Evolutionary conservation across 53 echinoderm and acorn worm species (phyloP), one percentile per base, ranked within the genome.

Genomic region (Henricia sp.): DNA sequence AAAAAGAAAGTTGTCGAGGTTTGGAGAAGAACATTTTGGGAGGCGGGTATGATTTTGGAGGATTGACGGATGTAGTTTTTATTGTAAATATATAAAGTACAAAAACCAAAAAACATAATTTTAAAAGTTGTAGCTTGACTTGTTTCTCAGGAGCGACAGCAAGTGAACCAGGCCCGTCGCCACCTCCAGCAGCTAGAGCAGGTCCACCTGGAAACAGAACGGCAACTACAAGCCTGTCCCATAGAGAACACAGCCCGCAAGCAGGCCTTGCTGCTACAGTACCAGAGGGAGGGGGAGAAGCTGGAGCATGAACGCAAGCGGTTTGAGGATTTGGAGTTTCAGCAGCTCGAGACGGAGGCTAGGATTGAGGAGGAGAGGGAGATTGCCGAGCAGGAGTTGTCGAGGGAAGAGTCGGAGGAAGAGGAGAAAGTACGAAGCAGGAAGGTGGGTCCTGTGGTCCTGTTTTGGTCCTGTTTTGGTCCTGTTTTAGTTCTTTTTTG

Each of bases 241-340:
- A 72, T 84, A 4, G 59, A 41, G 3, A 82, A 92, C 23, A 70
- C 75, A 5, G 91, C 74, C 39, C 53, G 83, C 24, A 91, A 84
- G 30, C 91, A 93, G 29, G 85, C 71, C 58, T 67, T 91, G 75
- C 40, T 74, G 52, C 63, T 21, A 13, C 68, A 73, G 11, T 50
- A 82, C 39, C 57, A 77, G 71, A 30, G 54, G 53, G 84, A 91
- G 88, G 67, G 64, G 13, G 91, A 93, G 83, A 26, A 46, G 58
- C 41, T 84, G 36, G 84, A 84, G 71, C 70, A 33, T 6, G 95
- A 95, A 88, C 57, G 95, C 52, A 96, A 96, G 89, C 86, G 70
- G 21, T 96, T 96, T 82, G 96, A 96, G 64, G 96, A 96, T 16
- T 76, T 96, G 56, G 96, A 96, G 85, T 96, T 96, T 78, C 80